Base-by-base conservation (phyloP, 2,113 vertebrate species). In the Leptosomus discolor region DNA sequence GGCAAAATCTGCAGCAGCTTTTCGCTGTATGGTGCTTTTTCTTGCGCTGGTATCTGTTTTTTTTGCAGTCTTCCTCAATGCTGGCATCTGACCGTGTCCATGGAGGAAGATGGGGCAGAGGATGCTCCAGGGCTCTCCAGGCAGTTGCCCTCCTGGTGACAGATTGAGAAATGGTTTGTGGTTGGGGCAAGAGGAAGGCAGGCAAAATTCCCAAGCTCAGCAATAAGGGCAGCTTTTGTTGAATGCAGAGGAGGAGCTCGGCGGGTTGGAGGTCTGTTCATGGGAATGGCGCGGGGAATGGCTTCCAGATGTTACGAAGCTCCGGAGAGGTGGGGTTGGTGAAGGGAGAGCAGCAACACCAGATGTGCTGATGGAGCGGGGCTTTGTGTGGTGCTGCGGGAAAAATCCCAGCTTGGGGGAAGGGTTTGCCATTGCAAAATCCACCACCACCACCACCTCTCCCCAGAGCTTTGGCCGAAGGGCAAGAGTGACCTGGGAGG, bases 291-390 rank as follows among this genome's bases (percentile, higher is more conserved):
- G 21, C n/a, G 5, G 69, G 56, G 74, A 95, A 94, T 85, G 69
- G 69, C 73, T 95, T 95, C 97, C 94, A 95, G 94, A 95, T 97
- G 95, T 85, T 57, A 0, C 0, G 8, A 57, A 87, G 57, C 85
- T 82, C 57, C 0, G 6, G 53, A 90, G 92, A 94, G 69, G 89
- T 94, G 93, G 86, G 60, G 12, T 4, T 70, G 64, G 68, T 0
- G 1, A 58, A 70, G 60, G 73, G 63, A 30, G 58, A 88, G 84
- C 69, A 71, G 7, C 61, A 68, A 15, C 3, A 3, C 39, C 87
- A 89, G 79, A 77, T 94, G 91, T 18, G 77, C 18, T 43, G 70
- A 34, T 30, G 67, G 71, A 94, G 43, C 45, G 20, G 63, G 53
- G 43, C 11, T 22, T 88, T 27, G 17, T 60, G 48, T 46, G 57